Conservation (phyloP, 1,140 invertebrate genomes). For the Rhagoletis zephyria region DNA sequence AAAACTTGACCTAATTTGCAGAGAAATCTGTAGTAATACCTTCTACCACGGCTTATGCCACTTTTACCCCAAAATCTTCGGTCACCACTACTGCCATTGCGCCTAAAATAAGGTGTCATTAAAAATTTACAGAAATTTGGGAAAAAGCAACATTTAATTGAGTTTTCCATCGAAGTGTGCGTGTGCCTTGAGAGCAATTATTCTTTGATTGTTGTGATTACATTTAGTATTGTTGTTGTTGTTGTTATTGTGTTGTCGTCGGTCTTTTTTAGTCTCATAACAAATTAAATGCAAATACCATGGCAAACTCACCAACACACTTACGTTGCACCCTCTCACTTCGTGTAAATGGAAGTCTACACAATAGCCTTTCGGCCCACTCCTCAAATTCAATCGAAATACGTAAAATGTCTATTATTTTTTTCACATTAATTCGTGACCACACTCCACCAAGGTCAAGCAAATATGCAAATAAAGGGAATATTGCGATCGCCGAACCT, state of each 20-base stretch:
- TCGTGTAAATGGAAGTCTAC: not conserved
- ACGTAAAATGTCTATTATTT: not conserved
- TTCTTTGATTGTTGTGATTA: not conserved
- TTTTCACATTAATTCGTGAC: not conserved
- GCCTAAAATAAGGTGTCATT: slow-evolving; percentile 19
- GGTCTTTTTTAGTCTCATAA: not conserved
- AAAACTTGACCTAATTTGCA: slow-evolving; percentile 26
- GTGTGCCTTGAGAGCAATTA: not conserved
- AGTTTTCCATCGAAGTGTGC: not conserved
- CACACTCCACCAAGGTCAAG: not conserved
- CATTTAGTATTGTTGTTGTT: not conserved
- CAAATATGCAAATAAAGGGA: not conserved
- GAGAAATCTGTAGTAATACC: slow-evolving; percentile 53
- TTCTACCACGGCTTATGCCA: slow-evolving; percentile 62
- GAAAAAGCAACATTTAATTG: slow-evolving; percentile 15
- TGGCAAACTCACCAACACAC: not conserved
- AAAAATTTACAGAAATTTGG: not conserved
- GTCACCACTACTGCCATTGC: not conserved
- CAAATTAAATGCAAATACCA: slow-evolving; percentile 54
- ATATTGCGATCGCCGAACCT: not conserved
- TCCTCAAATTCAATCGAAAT: not conserved
- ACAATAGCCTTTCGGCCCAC: not conserved
- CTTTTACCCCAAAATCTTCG: slow-evolving; percentile 55
- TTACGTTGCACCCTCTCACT: no score
- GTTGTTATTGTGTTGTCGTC: not conserved